These are phyloP conservation scores for Leucophenga varia DNA, from an alignment of 1,140 invertebrate species.

Conservation along the genomic window DNA sequence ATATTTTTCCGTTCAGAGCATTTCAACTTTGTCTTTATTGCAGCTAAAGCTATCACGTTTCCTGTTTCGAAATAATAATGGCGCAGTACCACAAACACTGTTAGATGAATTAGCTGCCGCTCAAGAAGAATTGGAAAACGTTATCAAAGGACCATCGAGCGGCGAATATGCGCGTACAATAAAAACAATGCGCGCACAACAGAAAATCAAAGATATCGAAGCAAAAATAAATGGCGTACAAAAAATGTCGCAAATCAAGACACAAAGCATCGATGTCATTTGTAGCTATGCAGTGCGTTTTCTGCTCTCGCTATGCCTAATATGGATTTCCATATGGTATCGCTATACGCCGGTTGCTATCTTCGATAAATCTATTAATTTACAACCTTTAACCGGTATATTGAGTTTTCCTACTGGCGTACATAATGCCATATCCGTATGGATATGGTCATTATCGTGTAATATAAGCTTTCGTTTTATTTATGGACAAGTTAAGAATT, in stretches of 20 bases:
- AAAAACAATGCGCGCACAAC: conserved; percentile 45
- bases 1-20: neutral
- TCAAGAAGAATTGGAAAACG: conserved; percentile 26
- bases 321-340: conserved; percentile 35
- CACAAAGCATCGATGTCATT: conserved; percentile 31
- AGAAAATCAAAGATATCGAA: conserved; percentile 28
- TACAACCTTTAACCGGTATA: conserved; percentile 34
- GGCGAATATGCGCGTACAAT: conserved; percentile 40
- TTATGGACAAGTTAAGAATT: conserved; percentile 16
- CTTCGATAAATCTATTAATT: conserved; percentile 33
- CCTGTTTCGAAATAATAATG: conserved; percentile 14
- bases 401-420: conserved; percentile 48
- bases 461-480: conserved; percentile 40
- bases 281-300: conserved; percentile 33
- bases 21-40: neutral
- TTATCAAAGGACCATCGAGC: conserved; percentile 20
- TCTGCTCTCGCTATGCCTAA: conserved; percentile 27
- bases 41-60: conserved; percentile 39
- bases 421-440: conserved; percentile 43
- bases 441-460: conserved; percentile 44
- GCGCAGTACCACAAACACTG: conserved; percentile 3
- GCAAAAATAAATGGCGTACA: conserved; percentile 22
- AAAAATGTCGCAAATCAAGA: conserved; percentile 23
- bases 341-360: conserved; percentile 37
- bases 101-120: conserved; percentile 25